Evolutionary conservation across 2,113 vertebrate genomes (phyloP).

Genomic region (Abramis brama): DNA sequence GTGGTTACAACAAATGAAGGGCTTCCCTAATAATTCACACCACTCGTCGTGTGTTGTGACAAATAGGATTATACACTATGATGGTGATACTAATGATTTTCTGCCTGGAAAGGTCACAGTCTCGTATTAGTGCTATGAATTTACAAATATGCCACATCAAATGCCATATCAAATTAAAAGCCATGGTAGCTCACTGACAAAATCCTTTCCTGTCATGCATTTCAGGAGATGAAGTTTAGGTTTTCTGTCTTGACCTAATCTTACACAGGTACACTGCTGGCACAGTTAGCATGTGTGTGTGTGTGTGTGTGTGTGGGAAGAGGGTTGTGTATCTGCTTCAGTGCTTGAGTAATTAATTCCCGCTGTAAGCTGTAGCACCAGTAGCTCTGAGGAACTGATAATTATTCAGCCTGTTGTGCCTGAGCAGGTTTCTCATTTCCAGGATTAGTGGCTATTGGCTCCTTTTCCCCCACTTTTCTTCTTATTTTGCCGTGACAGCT

Average conservation of each 20-base stretch:
- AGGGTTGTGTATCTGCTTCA: background rate
- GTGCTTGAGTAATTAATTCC: slow-evolving; percentile 43
- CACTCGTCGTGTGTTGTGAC: slow-evolving; percentile 3
- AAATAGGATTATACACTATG: slow-evolving; percentile 30
- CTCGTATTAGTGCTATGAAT: background rate
- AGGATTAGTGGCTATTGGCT: slow-evolving; percentile 49
- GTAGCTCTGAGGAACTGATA: slow-evolving; percentile 18
- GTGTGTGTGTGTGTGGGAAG: slow-evolving; percentile 2
- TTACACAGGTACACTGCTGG: background rate
- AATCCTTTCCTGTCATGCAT: slow-evolving; percentile 17
- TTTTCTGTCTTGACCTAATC: slow-evolving; percentile 8
- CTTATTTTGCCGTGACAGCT: background rate
- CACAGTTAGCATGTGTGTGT: background rate
- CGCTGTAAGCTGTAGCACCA: slow-evolving; percentile 6
- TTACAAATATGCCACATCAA: background rate
- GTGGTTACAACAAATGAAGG: slow-evolving; percentile 9
- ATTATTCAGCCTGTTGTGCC: slow-evolving; percentile 33
- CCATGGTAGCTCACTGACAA: background rate
- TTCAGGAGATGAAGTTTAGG: background rate
- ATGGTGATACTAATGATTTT: slow-evolving; percentile 42
- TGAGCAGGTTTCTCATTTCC: slow-evolving; percentile 54
- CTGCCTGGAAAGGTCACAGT: slow-evolving; percentile 42
- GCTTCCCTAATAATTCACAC: slow-evolving; percentile 22
- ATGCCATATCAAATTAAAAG: slow-evolving; percentile 1
- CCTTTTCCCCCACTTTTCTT: background rate